Base-by-base conservation (phyloP, 2,797 vertebrate genomes). In the Tarsius wallacei region DNA sequence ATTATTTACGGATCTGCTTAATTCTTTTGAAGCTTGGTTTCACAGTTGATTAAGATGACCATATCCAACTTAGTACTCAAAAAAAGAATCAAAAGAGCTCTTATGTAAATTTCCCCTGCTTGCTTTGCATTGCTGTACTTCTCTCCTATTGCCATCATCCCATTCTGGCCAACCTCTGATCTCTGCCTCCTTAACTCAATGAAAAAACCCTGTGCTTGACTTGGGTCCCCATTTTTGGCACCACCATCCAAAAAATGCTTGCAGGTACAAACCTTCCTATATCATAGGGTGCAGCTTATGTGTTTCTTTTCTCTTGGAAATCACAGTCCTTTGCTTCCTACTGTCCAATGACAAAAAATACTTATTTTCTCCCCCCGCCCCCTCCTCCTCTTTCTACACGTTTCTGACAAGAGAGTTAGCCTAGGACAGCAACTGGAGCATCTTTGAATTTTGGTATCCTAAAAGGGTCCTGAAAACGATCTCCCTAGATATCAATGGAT, bases 231-330 rank as follows among this genome's bases (percentile, higher is more conserved):
- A 9, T 47, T 53, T 26, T 59, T 80, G 47, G 33, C 64, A 24
- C 51, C 47, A 28, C 63, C 57, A 2, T 49, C 24, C 55, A 84
- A 6, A 59, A 17, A 77, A 1, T 15, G 31, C 4, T 4, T 51
- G 17, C 5, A 53, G 28, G 14, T 13, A 36, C 0, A 12, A 61
- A 70, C 13, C 55, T 24, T 51, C 17, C 0, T 3, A 42, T 4
- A 51, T 70, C 80, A 51, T 10, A 19, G 7, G 13, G 4, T 19
- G 9, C 6, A 76, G 19, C 49, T 70, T 33, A 36, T 55, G 53
- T 61, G 24, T 26, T 36, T 11, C 51, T 86, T 53, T 70, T 55
- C 47, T 36, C 14, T 86, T 86, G n/a, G 49, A 86, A 68, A 55
- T 55, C 15, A 28, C 9, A 86, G 3, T 86, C n/a, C n/a, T 19